Evolutionary conservation across 2,888 invertebrate species (phyloP).

Genomic region (Nephrotoma flavescens): DNA sequence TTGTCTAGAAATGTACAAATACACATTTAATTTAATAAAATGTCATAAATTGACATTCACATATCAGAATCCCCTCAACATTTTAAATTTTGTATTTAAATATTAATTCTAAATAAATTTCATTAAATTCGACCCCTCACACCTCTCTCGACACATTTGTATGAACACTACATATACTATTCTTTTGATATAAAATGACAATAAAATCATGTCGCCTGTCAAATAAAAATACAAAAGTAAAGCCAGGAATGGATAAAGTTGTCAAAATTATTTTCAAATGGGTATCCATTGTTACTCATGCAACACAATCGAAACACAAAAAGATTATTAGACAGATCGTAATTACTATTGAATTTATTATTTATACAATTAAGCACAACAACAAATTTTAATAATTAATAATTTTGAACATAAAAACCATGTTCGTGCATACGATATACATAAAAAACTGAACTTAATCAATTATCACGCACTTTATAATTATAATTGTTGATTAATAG

Average conservation of each 20-base stretch:
- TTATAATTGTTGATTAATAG: not conserved
- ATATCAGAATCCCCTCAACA: not conserved
- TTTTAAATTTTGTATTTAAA: not conserved
- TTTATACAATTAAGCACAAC: not conserved
- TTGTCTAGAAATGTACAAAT: not conserved
- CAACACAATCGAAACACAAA: not conserved
- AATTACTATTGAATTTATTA: not conserved
- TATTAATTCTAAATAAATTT: not conserved
- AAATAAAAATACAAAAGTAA: not conserved
- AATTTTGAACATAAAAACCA: not conserved
- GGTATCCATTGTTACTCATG: not conserved
- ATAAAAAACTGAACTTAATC: not conserved
- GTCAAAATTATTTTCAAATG: not conserved
- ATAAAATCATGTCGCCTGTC: not conserved
- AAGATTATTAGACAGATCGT: not conserved
- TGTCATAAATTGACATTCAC: not conserved
- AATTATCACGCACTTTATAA: not conserved
- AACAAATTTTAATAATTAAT: not conserved
- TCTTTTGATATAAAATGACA: not conserved
- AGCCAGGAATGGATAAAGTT: not conserved
- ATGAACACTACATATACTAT: not conserved
- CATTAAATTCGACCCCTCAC: not conserved
- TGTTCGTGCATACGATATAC: not conserved
- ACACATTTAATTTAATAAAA: not conserved
- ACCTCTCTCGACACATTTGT: not conserved